A percentile compares a stretch with the other conserved stretches of the same genome.
Conservation (phyloP, 2,113 vertebrate species). For the Chaetodon auriga region DNA sequence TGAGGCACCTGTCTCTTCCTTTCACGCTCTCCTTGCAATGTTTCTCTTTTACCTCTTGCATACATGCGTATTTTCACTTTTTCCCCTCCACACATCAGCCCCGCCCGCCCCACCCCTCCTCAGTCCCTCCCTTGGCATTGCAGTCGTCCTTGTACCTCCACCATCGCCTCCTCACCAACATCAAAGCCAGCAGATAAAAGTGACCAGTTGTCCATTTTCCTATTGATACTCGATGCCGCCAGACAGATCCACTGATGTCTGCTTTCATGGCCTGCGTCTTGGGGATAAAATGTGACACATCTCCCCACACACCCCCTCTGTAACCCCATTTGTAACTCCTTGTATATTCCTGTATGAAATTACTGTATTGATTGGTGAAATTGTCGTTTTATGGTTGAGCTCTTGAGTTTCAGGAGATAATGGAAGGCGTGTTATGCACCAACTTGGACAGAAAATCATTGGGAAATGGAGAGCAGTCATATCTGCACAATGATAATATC, state of each 20-base stretch:
- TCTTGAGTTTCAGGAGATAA: conserved; percentile 81
- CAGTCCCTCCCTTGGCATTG: not conserved
- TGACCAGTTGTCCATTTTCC: conserved; percentile 71
- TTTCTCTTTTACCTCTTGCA: conserved; percentile 35
- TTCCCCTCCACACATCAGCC: not conserved
- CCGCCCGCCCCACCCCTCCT: not conserved
- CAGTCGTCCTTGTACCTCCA: conserved; percentile 76
- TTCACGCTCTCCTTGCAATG: conserved; percentile 9
- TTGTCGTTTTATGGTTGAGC: conserved; percentile 64
- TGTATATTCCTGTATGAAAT: conserved; percentile 79
- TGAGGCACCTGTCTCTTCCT: conserved; percentile 39
- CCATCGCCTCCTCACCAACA: conserved; percentile 59
- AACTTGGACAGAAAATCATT: conserved; percentile 78
- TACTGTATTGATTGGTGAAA: conserved; percentile 76
- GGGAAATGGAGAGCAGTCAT: conserved; percentile 64
- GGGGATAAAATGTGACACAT: conserved; percentile 69
- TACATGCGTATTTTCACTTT: conserved; percentile 1
- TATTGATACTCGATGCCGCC: conserved; percentile 41
- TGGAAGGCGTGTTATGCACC: conserved; percentile 72
- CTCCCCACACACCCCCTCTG: conserved; percentile 15
- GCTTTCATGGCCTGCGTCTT: conserved; percentile 64
- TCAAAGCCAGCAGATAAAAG: conserved; percentile 76
- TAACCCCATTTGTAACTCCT: conserved; percentile 58
- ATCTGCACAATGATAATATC: conserved; percentile 53
- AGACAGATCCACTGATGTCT: conserved; percentile 72